These are phyloP conservation scores for Gymnothorax reevesii DNA, from an alignment of 2,797 vertebrate genomes.

Conservation along the genomic window DNA sequence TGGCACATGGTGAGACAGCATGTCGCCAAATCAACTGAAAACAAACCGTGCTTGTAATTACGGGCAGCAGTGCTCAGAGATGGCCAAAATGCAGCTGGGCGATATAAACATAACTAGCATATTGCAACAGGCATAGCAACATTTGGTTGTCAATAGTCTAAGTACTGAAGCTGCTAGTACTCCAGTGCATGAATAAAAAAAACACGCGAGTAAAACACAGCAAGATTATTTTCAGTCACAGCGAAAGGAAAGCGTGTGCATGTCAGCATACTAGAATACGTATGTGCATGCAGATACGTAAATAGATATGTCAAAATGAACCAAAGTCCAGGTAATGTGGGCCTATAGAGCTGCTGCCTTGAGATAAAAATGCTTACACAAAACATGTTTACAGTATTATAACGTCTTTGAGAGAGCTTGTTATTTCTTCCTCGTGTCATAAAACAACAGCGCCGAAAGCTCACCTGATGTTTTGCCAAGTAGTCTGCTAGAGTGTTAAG, in stretches of 20 bases:
- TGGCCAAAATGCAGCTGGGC: neutral
- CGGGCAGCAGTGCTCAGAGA: slow-evolving; percentile 25
- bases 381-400: neutral
- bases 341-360: neutral
- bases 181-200: neutral
- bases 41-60: slow-evolving; percentile 7
- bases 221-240: neutral
- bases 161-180: slow-evolving; percentile 29
- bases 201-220: neutral
- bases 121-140: neutral
- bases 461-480: slow-evolving; percentile 92
- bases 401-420: neutral
- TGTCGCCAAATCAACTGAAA: neutral
- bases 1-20: neutral
- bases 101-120: slow-evolving; percentile 16
- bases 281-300: neutral
- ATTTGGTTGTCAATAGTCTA: slow-evolving; percentile 18
- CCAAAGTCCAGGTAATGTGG: neutral
- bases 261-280: neutral
- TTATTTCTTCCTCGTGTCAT: neutral
- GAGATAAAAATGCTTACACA: neutral
- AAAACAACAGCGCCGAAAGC: neutral
- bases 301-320: neutral
- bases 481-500: slow-evolving; percentile 96
- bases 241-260: neutral